These are phyloP conservation scores for Neotragus moschatus DNA, from an alignment of 2,113 vertebrate species.

Conservation along the genomic window DNA sequence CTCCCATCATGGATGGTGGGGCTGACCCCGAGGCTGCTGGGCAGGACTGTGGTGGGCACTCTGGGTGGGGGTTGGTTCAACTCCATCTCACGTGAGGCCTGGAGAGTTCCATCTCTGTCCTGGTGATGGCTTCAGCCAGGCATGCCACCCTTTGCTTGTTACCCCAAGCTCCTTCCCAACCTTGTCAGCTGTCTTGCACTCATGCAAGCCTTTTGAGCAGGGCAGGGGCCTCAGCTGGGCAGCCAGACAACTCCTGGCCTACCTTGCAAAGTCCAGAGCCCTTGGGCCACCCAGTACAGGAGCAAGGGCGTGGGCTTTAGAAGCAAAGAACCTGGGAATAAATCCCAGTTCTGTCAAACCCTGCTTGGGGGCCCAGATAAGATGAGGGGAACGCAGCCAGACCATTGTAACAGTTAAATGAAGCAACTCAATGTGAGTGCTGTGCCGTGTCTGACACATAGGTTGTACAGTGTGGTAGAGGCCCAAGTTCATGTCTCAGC, in stretches of 20 bases:
- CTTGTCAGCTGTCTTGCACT: background rate
- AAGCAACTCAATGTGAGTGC: background rate
- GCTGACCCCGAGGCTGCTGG: background rate
- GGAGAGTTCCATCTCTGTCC: background rate
- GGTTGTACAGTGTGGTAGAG: background rate
- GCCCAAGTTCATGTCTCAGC: background rate
- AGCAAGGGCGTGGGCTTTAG: background rate
- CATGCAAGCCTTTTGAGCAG: background rate
- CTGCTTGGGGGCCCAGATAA: background rate
- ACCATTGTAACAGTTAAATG: background rate
- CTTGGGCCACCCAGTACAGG: rapidly evolving
- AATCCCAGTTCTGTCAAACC: background rate
- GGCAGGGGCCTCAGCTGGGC: background rate
- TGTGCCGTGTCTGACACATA: background rate
- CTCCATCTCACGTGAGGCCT: background rate
- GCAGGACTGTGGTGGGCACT: background rate
- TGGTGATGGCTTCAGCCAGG: background rate
- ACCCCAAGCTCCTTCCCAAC: background rate
- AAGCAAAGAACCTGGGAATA: background rate
- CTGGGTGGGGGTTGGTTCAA: background rate
- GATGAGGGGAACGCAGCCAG: background rate
- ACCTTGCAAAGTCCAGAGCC: background rate
- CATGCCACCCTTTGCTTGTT: background rate
- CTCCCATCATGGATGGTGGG: background rate
- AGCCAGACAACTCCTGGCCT: background rate